Percentiles rank a stretch among this genome's conserved stretches.
These are phyloP conservation scores for Tragelaphus strepsiceros DNA, from an alignment of 2,113 vertebrate genomes.

Conservation along the genomic window DNA sequence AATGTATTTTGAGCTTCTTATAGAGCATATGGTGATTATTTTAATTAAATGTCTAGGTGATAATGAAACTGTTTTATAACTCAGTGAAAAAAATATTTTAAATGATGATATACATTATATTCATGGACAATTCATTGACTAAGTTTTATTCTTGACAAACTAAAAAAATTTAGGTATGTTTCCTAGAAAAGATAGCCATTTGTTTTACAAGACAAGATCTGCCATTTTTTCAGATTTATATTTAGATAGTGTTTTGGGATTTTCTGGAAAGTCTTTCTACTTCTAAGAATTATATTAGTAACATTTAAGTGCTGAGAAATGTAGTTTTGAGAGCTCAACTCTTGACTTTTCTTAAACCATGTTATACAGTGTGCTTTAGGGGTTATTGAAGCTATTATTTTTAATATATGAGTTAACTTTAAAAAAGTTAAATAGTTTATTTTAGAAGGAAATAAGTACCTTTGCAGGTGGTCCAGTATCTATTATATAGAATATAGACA, in stretches of 20 bases:
- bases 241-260: not conserved
- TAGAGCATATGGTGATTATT: not conserved
- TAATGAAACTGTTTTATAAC: slow-evolving; percentile 18
- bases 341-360: not conserved
- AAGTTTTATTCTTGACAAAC: not conserved
- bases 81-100: not conserved
- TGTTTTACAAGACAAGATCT: not conserved
- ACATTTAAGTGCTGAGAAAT: not conserved
- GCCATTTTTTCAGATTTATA: not conserved
- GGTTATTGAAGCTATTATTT: not conserved
- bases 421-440: not conserved
- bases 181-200: not conserved
- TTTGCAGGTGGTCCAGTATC: not conserved
- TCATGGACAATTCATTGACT: not conserved
- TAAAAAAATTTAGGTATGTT: not conserved
- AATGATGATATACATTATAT: not conserved
- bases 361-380: not conserved
- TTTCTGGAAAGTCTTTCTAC: not conserved
- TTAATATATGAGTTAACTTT: not conserved
- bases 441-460: not conserved
- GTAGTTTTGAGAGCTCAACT: not conserved
- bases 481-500: not conserved
- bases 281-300: not conserved
- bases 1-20: not conserved
- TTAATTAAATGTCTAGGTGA: not conserved